Evolutionary conservation across 2,113 vertebrate genomes (phyloP).

Genomic region (Entelurus aequoreus): DNA sequence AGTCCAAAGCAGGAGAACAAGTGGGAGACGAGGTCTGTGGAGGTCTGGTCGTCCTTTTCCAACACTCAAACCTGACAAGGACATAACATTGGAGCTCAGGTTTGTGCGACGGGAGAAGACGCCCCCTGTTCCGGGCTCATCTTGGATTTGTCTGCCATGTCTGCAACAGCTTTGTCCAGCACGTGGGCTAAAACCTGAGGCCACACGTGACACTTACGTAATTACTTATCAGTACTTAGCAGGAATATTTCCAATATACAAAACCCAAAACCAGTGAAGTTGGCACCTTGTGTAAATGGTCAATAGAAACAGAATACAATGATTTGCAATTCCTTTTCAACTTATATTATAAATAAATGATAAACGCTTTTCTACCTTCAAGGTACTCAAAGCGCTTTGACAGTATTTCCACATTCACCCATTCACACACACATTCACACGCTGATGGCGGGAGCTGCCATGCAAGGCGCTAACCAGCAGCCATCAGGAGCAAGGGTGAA

Average conservation of each 20-base stretch:
- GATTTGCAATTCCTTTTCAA: too few relatives aligned
- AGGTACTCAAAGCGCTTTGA: too few relatives aligned
- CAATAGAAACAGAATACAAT: too few relatives aligned
- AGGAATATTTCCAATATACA: neutral
- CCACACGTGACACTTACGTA: conserved; percentile 46
- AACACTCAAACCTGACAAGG: conserved; percentile 11
- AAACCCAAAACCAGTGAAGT: too few relatives aligned
- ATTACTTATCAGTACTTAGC: conserved; percentile 39
- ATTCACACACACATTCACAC: too few relatives aligned
- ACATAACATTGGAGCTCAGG: conserved; percentile 16
- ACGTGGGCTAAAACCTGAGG: conserved; percentile 36
- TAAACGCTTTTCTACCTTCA: too few relatives aligned
- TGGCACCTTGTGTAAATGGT: too few relatives aligned
- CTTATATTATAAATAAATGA: too few relatives aligned
- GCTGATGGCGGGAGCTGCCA: too few relatives aligned
- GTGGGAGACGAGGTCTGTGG: conserved; percentile 52
- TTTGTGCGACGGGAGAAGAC: conserved; percentile 44
- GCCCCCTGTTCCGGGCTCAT: conserved; percentile 34
- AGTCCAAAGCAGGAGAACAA: conserved; percentile 52
- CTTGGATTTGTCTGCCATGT: conserved; percentile 32
- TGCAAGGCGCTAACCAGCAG: too few relatives aligned
- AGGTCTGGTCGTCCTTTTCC: conserved; percentile 58
- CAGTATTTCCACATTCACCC: too few relatives aligned
- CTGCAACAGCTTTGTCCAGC: conserved; percentile 23
- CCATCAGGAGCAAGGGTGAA: too few relatives aligned